phyloP scores from a whole-genome alignment of 2,797 vertebrate genomes.

The Euphonia xanthogaster region DNA sequence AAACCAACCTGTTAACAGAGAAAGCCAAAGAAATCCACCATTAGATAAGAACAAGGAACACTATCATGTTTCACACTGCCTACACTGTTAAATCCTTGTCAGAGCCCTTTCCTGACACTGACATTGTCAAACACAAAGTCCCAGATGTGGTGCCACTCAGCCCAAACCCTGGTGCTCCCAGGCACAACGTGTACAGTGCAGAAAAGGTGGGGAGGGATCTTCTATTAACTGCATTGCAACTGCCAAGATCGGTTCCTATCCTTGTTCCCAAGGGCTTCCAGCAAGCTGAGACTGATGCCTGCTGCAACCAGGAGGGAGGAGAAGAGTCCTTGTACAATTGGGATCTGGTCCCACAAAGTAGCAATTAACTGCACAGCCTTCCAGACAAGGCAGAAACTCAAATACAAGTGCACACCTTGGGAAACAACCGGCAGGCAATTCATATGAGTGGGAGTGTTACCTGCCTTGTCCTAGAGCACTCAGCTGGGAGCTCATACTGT shows the following conservation, averaged over 20 bases:
- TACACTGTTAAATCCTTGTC: background rate
- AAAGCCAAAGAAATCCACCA: background rate
- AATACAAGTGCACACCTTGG: background rate
- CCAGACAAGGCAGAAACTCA: background rate
- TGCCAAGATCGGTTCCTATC: background rate
- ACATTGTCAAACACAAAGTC: background rate
- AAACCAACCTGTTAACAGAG: background rate
- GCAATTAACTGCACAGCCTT: background rate
- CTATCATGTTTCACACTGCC: background rate
- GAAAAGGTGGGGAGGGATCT: background rate
- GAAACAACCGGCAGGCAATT: background rate
- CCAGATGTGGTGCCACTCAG: background rate
- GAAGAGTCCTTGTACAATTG: background rate
- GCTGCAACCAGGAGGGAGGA: background rate
- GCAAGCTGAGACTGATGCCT: background rate
- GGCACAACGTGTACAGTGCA: accelerated
- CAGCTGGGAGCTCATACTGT: background rate
- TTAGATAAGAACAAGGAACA: background rate
- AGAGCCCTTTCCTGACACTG: background rate
- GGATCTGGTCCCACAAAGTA: background rate
- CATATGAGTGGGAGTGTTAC: background rate
- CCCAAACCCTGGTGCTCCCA: background rate
- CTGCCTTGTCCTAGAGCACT: background rate
- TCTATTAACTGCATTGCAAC: background rate
- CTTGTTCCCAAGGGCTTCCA: background rate